Conservation (phyloP, 2,888 invertebrate genomes). For the Thymelicus lineola region DNA sequence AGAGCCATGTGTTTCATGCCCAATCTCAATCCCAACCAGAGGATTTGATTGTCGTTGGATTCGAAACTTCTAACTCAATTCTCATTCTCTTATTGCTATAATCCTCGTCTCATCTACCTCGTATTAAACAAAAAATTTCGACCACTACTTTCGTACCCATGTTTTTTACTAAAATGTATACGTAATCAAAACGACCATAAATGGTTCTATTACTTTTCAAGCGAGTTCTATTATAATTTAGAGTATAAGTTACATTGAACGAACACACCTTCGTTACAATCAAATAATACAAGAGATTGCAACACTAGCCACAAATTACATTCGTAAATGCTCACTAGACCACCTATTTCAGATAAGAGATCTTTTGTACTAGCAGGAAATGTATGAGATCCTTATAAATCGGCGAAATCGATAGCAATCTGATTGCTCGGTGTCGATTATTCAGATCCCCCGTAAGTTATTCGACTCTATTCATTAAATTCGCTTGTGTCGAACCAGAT, state of each 20-base stretch:
- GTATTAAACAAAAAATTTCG: too few relatives aligned
- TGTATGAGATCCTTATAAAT: conserved; percentile 76
- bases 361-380: conserved; percentile 61
- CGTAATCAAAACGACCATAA: too few relatives aligned
- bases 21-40: too few relatives aligned
- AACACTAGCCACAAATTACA: conserved; percentile 50
- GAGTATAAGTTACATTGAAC: not conserved
- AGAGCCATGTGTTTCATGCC: too few relatives aligned
- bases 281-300: conserved; percentile 37
- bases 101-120: too few relatives aligned
- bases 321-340: conserved; percentile 49
- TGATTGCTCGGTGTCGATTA: conserved; percentile 81
- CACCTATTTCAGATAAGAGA: conserved; percentile 48
- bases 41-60: too few relatives aligned
- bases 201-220: not conserved
- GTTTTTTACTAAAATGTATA: too few relatives aligned
- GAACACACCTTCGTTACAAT: not conserved
- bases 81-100: too few relatives aligned
- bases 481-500: conserved; percentile 68
- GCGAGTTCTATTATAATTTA: too few relatives aligned
- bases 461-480: conserved; percentile 81
- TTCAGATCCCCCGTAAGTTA: conserved; percentile 80
- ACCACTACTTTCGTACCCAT: too few relatives aligned
- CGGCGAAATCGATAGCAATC: conserved; percentile 75
- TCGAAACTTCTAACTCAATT: too few relatives aligned